A percentile compares a stretch with the other conserved stretches of the same genome.
phyloP scores from a whole-genome alignment of 2,888 invertebrate genomes.

The Trypoxylon attenuatum region DNA sequence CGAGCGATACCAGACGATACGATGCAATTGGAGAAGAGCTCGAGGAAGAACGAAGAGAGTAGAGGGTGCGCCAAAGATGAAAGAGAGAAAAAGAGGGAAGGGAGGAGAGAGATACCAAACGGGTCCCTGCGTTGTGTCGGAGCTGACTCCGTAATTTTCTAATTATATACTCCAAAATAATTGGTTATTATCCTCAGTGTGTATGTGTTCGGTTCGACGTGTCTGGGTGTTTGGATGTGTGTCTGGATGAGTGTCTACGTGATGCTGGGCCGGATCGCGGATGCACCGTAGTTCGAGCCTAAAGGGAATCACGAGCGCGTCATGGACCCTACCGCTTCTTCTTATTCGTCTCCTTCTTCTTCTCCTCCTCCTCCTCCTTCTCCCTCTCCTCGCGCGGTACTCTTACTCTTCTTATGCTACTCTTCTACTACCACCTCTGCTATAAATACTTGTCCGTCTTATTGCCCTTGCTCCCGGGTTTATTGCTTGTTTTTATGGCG shows the following conservation, averaged over 20 bases:
- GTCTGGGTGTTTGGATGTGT: neutral
- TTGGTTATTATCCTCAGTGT: constrained; percentile 71
- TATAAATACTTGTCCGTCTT: neutral
- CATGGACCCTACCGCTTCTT: constrained; percentile 46
- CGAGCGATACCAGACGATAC: neutral
- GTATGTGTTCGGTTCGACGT: constrained; percentile 23
- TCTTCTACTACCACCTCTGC: neutral
- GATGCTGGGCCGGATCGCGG: constrained; percentile 60
- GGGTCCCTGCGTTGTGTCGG: constrained; percentile 63
- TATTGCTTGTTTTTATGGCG: too few relatives aligned
- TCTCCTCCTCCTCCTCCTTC: neutral
- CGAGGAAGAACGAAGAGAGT: constrained; percentile 15
- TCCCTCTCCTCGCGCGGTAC: constrained; percentile 2
- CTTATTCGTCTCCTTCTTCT: constrained; percentile 1
- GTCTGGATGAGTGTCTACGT: constrained; percentile 3
- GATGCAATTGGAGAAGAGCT: constrained; percentile 21
- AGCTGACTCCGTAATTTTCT: constrained; percentile 72
- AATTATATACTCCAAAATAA: constrained; percentile 74
- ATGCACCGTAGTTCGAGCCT: constrained; percentile 59
- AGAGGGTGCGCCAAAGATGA: constrained; percentile 30
- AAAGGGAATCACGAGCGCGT: constrained; percentile 68
- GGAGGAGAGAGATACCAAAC: constrained; percentile 33
- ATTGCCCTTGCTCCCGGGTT: too few relatives aligned
- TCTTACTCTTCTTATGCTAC: neutral
- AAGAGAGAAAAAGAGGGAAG: constrained; percentile 34